These are phyloP conservation scores for Netelia fuscicornis DNA, from an alignment of 2,888 invertebrate species.

Conservation along the genomic window DNA sequence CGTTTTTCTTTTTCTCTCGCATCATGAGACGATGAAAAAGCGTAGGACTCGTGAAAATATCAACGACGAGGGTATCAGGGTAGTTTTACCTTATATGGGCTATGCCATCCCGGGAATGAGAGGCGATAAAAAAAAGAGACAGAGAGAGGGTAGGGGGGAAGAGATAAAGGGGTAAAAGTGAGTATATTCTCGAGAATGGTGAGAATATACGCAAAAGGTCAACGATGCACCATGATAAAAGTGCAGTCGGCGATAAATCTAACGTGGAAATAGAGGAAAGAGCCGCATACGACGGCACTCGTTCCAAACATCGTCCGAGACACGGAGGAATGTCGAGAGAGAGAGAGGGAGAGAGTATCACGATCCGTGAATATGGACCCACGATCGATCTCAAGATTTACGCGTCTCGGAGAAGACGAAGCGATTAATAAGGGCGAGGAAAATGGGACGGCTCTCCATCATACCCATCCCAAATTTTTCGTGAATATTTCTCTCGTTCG, in stretches of 20 bases:
- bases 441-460: not conserved
- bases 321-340: not conserved
- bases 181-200: slow-evolving; percentile 10
- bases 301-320: slow-evolving; percentile 28
- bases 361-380: slow-evolving; percentile 22
- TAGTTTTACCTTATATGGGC: slow-evolving; percentile 23
- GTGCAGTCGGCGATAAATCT: slow-evolving; percentile 61
- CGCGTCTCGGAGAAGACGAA: slow-evolving; percentile 24
- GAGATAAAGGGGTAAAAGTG: slow-evolving; percentile 26
- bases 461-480: slow-evolving; percentile 1
- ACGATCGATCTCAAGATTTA: slow-evolving; percentile 39
- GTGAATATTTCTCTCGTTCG: slow-evolving; percentile 18
- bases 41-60: slow-evolving; percentile 13
- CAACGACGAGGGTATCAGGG: not conserved
- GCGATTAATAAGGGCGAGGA: slow-evolving; percentile 51
- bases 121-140: slow-evolving; percentile 21
- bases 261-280: slow-evolving; percentile 4
- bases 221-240: slow-evolving; percentile 61
- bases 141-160: not conserved
- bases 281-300: slow-evolving; percentile 4
- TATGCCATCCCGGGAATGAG: slow-evolving; percentile 15
- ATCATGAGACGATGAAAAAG: slow-evolving; percentile 36
- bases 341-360: slow-evolving; percentile 13
- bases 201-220: slow-evolving; percentile 45
- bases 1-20: slow-evolving; percentile 1